Evolutionary conservation across 2,113 vertebrate species (phyloP).

Genomic region (Pelodiscus sinensis): DNA sequence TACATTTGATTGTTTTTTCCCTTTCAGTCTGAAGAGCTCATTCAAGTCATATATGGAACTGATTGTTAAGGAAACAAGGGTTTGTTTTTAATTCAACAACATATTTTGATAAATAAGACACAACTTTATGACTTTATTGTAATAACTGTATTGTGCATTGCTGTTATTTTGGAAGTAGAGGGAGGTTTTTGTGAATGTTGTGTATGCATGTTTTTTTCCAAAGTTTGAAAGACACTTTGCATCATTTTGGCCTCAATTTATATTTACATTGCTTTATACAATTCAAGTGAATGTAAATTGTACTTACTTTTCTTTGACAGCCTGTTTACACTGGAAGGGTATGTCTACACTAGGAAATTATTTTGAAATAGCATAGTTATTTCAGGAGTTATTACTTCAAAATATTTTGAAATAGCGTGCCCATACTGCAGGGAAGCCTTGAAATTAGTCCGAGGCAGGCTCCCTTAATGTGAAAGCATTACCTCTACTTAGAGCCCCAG

Average conservation of each 20-base stretch:
- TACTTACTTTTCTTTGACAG: background rate
- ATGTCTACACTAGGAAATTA: too few relatives aligned
- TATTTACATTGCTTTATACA: background rate
- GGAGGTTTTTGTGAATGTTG: background rate
- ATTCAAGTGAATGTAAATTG: background rate
- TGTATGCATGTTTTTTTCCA: background rate
- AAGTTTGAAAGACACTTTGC: background rate
- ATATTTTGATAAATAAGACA: background rate
- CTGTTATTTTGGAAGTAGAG: background rate
- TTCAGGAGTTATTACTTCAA: too few relatives aligned
- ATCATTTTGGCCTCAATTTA: background rate
- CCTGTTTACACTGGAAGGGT: background rate
- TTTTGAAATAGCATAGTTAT: too few relatives aligned
- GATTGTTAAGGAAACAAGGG: constrained; percentile 23
- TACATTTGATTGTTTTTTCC: constrained; percentile 41
- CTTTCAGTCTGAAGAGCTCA: constrained; percentile 18
- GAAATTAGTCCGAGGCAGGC: too few relatives aligned
- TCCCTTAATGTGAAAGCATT: too few relatives aligned
- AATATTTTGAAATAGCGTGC: too few relatives aligned
- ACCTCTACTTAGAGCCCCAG: too few relatives aligned
- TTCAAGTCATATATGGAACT: constrained; percentile 12
- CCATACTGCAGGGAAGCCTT: too few relatives aligned
- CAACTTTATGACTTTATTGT: background rate
- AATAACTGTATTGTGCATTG: background rate
- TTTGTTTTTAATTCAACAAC: constrained; percentile 36